Percentiles rank a stretch among this genome's conserved stretches.
phyloP scores from a whole-genome alignment of 2,797 vertebrate species.

The Rousettus madagascariensis region DNA sequence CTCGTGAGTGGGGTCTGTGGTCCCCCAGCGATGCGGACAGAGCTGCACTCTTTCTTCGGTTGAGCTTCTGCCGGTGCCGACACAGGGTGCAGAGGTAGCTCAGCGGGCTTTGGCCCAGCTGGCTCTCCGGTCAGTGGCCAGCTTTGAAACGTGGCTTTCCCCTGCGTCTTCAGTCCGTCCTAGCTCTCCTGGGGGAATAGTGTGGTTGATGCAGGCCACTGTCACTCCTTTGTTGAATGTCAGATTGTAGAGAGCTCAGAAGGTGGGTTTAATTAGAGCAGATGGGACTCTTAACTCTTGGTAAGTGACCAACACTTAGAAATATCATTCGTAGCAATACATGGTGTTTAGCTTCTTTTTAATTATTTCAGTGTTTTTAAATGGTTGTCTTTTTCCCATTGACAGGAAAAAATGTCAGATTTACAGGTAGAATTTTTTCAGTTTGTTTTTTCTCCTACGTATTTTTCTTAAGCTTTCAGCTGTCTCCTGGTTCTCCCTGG shows the following conservation, averaged over 20 bases:
- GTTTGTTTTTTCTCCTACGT: background rate
- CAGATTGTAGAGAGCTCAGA: background rate
- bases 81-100: too few relatives aligned
- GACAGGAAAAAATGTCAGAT: background rate
- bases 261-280: background rate
- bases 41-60: background rate
- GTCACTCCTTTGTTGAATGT: background rate
- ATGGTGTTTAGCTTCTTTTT: background rate
- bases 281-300: background rate
- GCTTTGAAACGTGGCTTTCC: background rate
- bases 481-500: background rate
- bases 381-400: background rate
- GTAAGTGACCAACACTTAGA: background rate
- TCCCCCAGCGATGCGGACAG: background rate
- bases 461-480: background rate
- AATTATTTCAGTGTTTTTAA: background rate
- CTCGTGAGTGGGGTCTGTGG: background rate
- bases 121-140: background rate
- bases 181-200: background rate
- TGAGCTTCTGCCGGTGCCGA: rapidly evolving
- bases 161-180: too few relatives aligned
- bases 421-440: background rate
- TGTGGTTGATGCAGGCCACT: background rate
- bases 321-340: too few relatives aligned
- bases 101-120: rapidly evolving